Base-by-base conservation (phyloP, 2,113 vertebrate species). In the Perccottus glenii region DNA sequence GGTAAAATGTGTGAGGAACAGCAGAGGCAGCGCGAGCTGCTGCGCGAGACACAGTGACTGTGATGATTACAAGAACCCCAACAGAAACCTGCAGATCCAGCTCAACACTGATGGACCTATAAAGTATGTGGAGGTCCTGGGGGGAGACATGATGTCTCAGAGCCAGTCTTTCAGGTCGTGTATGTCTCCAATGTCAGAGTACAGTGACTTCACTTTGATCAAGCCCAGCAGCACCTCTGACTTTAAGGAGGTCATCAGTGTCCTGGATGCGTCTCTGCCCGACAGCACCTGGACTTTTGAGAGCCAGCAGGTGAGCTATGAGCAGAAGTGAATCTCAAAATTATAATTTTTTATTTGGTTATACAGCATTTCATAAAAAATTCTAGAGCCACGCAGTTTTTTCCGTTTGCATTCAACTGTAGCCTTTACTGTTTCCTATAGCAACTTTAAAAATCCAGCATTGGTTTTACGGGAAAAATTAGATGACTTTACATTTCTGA, bases 91-190 rank as follows among this genome's bases (percentile, higher is more conserved):
- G 38, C 88, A 90, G 67, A 89, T 91, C 71, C 89, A 92, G 67
- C 89, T 91, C 63, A 89, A 89, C 77, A 87, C 89, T 66, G 90
- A 92, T 47, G 90, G 90, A 46, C 91, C 91, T 70, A 91, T 92
- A 84, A 93, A 90, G 79, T 93, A 92, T 78, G 88, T 92, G 70
- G 90, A 90, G 65, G 86, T 91, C 62, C 87, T 91, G 57, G 91
- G 90, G 71, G 86, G 75, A 69, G 85, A 87, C 76, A 83, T 87
- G 77, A 61, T 87, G 65, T 77, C 77, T 76, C 90, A 92, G 77
- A 90, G 90, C 67, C 89, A 90, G 52, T 90, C 88, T 51, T 92
- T 89, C 58, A 90, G 90, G 71, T 90, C 92, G 9, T 88, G 90
- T 78, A 84, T 90, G 67, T 92, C 90, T 74, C 90, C 90, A 40